These are phyloP conservation scores for Bucco capensis DNA, from an alignment of 2,113 vertebrate species.

Conservation along the genomic window DNA sequence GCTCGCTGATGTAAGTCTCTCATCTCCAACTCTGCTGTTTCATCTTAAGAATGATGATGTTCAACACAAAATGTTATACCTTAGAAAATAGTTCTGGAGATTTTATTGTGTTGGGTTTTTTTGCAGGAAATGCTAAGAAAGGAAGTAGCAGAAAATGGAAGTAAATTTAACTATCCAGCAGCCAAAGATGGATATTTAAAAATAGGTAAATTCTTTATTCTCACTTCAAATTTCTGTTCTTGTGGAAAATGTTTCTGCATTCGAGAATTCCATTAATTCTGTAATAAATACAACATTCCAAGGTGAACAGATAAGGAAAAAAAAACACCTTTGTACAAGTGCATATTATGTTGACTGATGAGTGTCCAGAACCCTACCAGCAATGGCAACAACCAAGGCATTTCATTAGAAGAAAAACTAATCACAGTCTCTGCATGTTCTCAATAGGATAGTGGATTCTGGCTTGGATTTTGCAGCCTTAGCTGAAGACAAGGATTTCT, in stretches of 20 bases:
- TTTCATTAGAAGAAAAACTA: not conserved
- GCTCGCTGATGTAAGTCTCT: constrained; percentile 76
- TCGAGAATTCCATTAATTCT: not conserved
- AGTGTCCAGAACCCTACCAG: not conserved
- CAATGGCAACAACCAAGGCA: not conserved
- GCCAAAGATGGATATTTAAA: constrained; percentile 70
- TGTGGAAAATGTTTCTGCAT: not conserved
- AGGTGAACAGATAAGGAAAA: not conserved
- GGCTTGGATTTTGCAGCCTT: not conserved
- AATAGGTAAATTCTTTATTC: constrained; percentile 63
- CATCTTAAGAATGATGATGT: not conserved
- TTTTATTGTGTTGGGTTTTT: not conserved
- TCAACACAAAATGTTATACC: not conserved
- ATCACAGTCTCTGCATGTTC: not conserved
- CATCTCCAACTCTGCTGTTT: not conserved
- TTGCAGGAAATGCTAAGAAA: constrained; percentile 47
- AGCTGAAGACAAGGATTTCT: not conserved
- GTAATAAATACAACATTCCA: not conserved
- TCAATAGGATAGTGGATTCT: not conserved
- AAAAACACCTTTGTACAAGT: not conserved
- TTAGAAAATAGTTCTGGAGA: not conserved
- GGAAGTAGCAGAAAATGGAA: not conserved
- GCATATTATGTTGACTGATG: not conserved
- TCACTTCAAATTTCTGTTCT: not conserved
- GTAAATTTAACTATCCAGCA: constrained; percentile 42